A percentile compares a stretch with the other conserved stretches of the same genome.
These are phyloP conservation scores for Heliconius hortense DNA, from an alignment of 2,888 invertebrate genomes.

Conservation along the genomic window DNA sequence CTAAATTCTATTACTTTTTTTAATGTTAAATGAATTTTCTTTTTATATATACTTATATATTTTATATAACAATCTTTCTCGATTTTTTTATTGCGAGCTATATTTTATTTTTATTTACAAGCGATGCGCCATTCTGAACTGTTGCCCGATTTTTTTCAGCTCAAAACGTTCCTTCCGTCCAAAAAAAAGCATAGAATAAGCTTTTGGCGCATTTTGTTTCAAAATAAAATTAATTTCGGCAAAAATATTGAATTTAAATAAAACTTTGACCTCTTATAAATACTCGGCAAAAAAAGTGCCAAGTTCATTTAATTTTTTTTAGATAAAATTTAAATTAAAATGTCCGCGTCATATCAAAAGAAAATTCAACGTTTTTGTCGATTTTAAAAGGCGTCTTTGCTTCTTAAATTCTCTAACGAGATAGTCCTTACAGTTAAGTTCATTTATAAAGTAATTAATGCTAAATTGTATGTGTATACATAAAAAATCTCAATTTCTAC, in stretches of 20 bases:
- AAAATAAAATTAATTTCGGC: conserved; percentile 41
- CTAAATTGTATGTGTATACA: conserved; percentile 38
- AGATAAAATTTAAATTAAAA: not conserved
- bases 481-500: conserved; percentile 52
- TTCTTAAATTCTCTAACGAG: conserved; percentile 41
- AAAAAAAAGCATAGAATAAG: conserved; percentile 70
- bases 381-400: conserved; percentile 31
- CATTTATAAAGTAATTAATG: conserved; percentile 40
- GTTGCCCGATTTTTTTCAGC: conserved; percentile 57
- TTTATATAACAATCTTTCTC: no score
- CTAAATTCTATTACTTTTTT: not conserved
- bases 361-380: conserved; percentile 25
- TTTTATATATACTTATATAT: no score
- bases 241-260: conserved; percentile 33
- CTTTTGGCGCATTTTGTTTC: conserved; percentile 61
- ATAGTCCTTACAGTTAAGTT: conserved; percentile 42
- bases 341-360: conserved; percentile 1
- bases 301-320: not conserved
- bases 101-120: not conserved
- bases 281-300: conserved; percentile 13
- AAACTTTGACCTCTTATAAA: not conserved
- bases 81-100: not conserved
- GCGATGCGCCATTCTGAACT: conserved; percentile 56
- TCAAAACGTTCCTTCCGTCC: conserved; percentile 79
- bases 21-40: not conserved